Conservation (phyloP, 2,113 vertebrate species). For the Antennarius striatus region DNA sequence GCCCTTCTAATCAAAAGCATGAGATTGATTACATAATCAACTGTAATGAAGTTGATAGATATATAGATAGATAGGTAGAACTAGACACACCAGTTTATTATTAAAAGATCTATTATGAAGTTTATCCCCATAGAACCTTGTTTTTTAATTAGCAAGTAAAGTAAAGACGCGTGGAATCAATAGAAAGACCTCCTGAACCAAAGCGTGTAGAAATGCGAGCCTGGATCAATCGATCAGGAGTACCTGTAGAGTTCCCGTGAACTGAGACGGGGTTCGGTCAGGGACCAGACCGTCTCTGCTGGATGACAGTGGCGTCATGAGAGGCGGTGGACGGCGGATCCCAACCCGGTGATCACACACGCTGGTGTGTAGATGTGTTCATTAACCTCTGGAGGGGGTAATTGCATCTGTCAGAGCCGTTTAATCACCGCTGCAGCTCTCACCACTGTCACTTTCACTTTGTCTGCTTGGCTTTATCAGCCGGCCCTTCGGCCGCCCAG, state of each 20-base stretch:
- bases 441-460: constrained; percentile 66
- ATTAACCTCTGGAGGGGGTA: constrained; percentile 75
- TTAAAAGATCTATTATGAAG: too few species aligned
- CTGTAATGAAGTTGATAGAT: too few species aligned
- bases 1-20: too few species aligned
- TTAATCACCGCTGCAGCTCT: constrained; percentile 68
- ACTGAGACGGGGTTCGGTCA: neutral
- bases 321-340: constrained; percentile 32
- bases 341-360: constrained; percentile 60
- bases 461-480: constrained; percentile 54
- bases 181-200: too few species aligned
- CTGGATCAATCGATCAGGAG: neutral
- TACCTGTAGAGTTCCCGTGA: neutral
- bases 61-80: too few species aligned
- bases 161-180: too few species aligned
- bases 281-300: neutral
- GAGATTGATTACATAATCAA: too few species aligned
- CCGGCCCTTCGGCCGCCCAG: neutral
- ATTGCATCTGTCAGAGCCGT: constrained; percentile 77
- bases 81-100: too few species aligned
- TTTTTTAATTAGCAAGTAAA: too few species aligned
- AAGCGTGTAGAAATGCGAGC: too few species aligned
- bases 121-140: too few species aligned
- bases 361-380: constrained; percentile 69
- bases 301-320: constrained; percentile 25